Conservation (phyloP, 2,797 vertebrate species). For the Silurus aristotelis region DNA sequence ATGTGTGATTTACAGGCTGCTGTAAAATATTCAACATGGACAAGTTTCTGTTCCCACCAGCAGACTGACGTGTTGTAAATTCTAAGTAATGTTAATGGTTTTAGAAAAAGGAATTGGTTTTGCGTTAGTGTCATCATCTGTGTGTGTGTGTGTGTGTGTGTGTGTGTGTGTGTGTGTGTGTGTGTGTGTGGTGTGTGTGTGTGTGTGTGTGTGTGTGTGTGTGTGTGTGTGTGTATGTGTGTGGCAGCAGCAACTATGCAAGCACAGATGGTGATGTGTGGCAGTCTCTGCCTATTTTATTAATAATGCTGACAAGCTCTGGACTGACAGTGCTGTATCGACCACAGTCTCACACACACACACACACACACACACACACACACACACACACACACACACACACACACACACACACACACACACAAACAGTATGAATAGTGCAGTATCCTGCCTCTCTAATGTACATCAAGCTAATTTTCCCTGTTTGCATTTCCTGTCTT, state of each 20-base stretch:
- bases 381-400: background rate
- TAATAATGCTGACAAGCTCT: conserved; percentile 48
- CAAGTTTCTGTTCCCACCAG: conserved; percentile 22
- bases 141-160: conserved; percentile 22
- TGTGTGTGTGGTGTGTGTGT: conserved; percentile 33
- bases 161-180: conserved; percentile 36
- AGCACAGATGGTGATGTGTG: conserved; percentile 42
- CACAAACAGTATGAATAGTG: background rate
- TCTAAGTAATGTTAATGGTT: conserved; percentile 21
- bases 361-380: background rate
- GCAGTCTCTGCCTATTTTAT: conserved; percentile 44
- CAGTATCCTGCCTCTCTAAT: background rate
- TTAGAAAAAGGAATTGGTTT: background rate
- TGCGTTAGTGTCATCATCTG: background rate
- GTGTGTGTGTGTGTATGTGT: background rate
- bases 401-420: background rate
- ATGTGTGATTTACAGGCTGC: conserved; percentile 70
- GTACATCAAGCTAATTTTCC: background rate
- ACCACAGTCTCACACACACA: background rate
- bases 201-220: conserved; percentile 27
- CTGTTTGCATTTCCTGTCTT: background rate
- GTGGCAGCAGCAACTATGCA: conserved; percentile 21
- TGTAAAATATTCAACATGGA: conserved; percentile 65
- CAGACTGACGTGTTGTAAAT: conserved; percentile 3
- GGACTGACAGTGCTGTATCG: conserved; percentile 34